These are phyloP conservation scores for Chauna torquata DNA, from an alignment of 2,113 vertebrate species.

Conservation along the genomic window DNA sequence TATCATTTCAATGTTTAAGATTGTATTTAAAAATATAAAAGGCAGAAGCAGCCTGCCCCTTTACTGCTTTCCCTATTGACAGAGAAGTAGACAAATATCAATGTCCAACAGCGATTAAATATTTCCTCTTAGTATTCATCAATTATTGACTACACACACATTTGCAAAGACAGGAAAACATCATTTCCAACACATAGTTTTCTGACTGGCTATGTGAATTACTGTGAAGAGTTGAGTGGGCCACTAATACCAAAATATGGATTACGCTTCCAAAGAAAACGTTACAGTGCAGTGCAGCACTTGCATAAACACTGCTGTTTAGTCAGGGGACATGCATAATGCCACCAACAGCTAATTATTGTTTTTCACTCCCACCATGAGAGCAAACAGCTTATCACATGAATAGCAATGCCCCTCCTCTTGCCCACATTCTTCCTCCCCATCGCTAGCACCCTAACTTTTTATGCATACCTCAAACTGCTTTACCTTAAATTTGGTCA, in stretches of 20 bases:
- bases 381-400: neutral
- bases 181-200: neutral
- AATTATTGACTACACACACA: slow-evolving; percentile 13
- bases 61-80: neutral
- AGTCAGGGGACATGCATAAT: rapidly evolving
- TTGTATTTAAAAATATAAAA: neutral
- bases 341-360: neutral
- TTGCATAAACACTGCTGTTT: neutral
- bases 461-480: neutral
- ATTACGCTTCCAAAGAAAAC: neutral
- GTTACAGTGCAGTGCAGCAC: neutral
- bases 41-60: neutral
- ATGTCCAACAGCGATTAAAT: neutral
- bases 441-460: neutral
- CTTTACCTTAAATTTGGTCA: neutral
- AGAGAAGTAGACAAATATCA: slow-evolving; percentile 26
- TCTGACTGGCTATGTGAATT: neutral
- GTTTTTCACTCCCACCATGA: neutral
- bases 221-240: slow-evolving; percentile 8
- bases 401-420: neutral
- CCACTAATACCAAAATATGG: neutral
- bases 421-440: neutral
- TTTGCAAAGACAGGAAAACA: neutral
- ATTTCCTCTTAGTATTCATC: slow-evolving; percentile 18
- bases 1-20: neutral